These are phyloP conservation scores for Oophaga pumilio DNA, from an alignment of 2,113 vertebrate genomes.

Conservation along the genomic window DNA sequence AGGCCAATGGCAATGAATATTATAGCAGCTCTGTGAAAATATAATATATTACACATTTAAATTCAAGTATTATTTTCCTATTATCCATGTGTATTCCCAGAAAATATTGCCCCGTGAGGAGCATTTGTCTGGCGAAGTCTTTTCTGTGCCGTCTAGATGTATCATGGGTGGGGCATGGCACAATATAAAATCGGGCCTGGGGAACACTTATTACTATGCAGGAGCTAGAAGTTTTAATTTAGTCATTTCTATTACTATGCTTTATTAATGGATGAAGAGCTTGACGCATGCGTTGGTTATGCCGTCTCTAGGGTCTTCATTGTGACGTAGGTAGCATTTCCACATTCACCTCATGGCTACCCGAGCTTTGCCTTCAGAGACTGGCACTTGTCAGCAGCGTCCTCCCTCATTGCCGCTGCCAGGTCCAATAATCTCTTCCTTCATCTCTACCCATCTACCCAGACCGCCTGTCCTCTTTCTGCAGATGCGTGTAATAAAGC, in stretches of 20 bases:
- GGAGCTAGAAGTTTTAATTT: neutral
- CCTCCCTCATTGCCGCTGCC: slow-evolving; percentile 67
- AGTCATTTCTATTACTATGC: slow-evolving; percentile 3
- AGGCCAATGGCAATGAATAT: neutral
- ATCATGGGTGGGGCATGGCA: neutral
- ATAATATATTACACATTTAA: slow-evolving; percentile 1
- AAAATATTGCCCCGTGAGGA: neutral
- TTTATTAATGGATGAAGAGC: slow-evolving; percentile 23
- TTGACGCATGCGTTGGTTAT: neutral
- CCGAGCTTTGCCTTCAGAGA: slow-evolving; percentile 61
- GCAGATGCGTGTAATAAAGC: neutral
- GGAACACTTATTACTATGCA: neutral
- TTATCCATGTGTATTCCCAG: neutral
- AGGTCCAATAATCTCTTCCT: slow-evolving; percentile 59
- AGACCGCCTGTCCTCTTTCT: neutral
- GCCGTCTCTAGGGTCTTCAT: neutral
- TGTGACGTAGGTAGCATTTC: slow-evolving; percentile 34
- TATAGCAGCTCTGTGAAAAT: neutral
- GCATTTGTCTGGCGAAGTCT: neutral
- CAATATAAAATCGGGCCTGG: neutral
- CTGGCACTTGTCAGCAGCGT: slow-evolving; percentile 66
- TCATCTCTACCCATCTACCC: slow-evolving; percentile 20
- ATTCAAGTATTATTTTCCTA: neutral
- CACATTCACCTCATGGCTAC: slow-evolving; percentile 62
- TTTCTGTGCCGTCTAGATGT: neutral